Evolutionary conservation across 2,797 vertebrate genomes (phyloP), one percentile per base, ranked within the genome.

Genomic region (Bryconaethiops microstoma): DNA sequence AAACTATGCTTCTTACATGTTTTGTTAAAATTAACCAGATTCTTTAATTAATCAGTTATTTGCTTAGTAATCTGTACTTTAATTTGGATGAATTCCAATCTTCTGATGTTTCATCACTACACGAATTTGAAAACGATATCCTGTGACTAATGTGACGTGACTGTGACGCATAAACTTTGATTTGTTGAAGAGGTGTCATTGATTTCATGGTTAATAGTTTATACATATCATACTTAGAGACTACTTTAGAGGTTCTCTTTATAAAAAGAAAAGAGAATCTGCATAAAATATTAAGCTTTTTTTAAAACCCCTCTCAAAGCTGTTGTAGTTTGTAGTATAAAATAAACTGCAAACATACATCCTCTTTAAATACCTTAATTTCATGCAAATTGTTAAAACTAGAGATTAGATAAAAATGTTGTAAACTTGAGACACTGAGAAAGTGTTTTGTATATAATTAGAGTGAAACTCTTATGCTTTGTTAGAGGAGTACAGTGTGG

Each of bases 321-420:
- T 19, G 40, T 74, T 45, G 9, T 59, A 7, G 7, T 82, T 79
- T 72, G 71, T 16, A 19, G 45, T 86, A 84, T 74, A 65, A 87
- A 82, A 82, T 84, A 65, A 76, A 81, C 13, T 79, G 80, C 82
- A 78, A 82, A 85, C 68, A 77, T 67, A 82, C 63, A 83, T 78
- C 77, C 75, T 67, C 74, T 78, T 52, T 79, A 86, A 83, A 79
- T 86, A 63, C 64, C 62, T 60, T 50, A 73, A 60, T 80, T 75
- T 82, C 86, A 88, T 86, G 86, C 86, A 86, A 73, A 82, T 86
- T 71, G 71, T 79, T 80, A 74, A 82, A 75, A 79, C 54, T 52
- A 55, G 76, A 67, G 39, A 75, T 71, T 76, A 79, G 42, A 57
- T 80, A 80, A 80, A 87, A 87, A 86, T 70, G 42, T 29, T 77